phyloP scores from a whole-genome alignment of 2,113 vertebrate species.

The Thermophis baileyi region DNA sequence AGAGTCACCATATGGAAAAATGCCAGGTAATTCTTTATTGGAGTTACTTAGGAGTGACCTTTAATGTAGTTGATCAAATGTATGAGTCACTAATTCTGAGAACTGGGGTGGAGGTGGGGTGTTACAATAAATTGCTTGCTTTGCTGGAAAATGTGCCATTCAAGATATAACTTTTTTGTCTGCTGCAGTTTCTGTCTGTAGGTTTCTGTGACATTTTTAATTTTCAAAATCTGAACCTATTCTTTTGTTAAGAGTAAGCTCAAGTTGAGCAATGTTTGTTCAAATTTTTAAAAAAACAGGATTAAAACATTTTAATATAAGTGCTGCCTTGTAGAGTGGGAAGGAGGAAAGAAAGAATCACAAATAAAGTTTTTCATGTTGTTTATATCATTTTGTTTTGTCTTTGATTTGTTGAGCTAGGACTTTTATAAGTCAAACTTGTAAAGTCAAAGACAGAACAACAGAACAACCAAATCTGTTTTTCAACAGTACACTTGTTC shows the following conservation, averaged over 20 bases:
- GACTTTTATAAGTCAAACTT: not conserved
- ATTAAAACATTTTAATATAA: constrained; percentile 30
- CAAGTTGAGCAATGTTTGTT: constrained; percentile 31
- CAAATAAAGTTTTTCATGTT: not conserved
- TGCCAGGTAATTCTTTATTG: constrained; percentile 47
- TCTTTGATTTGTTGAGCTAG: not conserved
- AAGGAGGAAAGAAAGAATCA: not conserved
- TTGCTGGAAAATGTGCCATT: constrained; percentile 42
- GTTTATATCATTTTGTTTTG: not conserved
- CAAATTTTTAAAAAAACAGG: not conserved
- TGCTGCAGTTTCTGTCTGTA: constrained; percentile 39
- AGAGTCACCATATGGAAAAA: constrained; percentile 34
- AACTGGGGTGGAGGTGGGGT: constrained; percentile 5
- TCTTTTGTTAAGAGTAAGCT: not conserved
- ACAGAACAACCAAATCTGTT: not conserved
- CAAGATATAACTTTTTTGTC: constrained; percentile 45
- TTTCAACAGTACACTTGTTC: not conserved
- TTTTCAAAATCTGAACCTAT: constrained; percentile 18
- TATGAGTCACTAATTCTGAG: constrained; percentile 59
- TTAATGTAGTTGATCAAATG: constrained; percentile 40
- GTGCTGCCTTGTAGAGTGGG: constrained; percentile 7
- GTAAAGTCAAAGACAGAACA: too few species aligned
- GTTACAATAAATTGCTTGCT: constrained; percentile 30
- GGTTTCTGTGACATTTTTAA: not conserved
- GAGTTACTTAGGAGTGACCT: constrained; percentile 56